phyloP scores from a whole-genome alignment of 1,140 invertebrate genomes.

The Listronotus bonariensis region DNA sequence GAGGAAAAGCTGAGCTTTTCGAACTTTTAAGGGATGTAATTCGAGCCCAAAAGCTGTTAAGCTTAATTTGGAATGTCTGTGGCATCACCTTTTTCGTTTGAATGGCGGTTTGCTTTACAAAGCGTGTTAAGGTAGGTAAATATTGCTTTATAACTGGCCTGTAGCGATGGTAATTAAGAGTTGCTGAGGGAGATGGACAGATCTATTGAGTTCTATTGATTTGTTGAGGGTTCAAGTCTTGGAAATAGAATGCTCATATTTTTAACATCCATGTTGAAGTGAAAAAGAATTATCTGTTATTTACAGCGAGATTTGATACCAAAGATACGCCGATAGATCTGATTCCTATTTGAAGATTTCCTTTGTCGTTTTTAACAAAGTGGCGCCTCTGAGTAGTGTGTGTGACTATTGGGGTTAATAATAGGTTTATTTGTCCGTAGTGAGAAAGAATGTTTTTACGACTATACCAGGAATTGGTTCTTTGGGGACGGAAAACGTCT shows the following conservation, averaged over 20 bases:
- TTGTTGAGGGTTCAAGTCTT: slow-evolving; percentile 12
- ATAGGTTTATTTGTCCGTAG: too few species aligned
- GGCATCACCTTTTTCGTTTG: slow-evolving; percentile 4
- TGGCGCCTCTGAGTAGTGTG: too few species aligned
- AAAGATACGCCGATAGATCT: too few species aligned
- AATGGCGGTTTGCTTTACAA: slow-evolving; percentile 16
- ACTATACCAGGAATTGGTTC: too few species aligned
- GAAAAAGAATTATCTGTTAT: slow-evolving; percentile 11
- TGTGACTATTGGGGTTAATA: too few species aligned
- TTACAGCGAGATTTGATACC: slow-evolving; percentile 8
- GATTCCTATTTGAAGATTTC: too few species aligned
- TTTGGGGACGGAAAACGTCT: too few species aligned
- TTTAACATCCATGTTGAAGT: slow-evolving; percentile 18
- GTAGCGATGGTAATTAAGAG: slow-evolving; percentile 13
- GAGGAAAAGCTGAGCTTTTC: not conserved
- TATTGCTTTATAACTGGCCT: slow-evolving; percentile 12
- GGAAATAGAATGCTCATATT: slow-evolving; percentile 13
- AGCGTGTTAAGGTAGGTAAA: slow-evolving; percentile 20
- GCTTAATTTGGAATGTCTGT: slow-evolving; percentile 12
- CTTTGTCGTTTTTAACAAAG: too few species aligned
- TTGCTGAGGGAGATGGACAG: slow-evolving; percentile 4
- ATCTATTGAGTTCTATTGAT: slow-evolving; percentile 24
- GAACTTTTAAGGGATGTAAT: slow-evolving; percentile 1
- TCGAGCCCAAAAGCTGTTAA: slow-evolving; percentile 12
- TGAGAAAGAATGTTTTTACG: too few species aligned